Conservation (phyloP, 1,140 invertebrate species). For the Trichoplusia ni region DNA sequence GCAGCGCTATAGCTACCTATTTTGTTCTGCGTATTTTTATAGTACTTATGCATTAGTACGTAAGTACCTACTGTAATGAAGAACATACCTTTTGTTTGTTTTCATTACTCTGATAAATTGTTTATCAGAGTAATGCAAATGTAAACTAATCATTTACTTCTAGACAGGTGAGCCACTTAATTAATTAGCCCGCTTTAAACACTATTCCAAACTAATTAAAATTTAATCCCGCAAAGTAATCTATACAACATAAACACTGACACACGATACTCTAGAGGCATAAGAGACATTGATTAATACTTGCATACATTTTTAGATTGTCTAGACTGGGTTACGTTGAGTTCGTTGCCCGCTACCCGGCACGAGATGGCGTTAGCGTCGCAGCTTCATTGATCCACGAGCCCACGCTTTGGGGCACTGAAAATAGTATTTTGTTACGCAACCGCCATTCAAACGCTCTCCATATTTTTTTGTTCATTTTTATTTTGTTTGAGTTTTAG, state of each 20-base stretch:
- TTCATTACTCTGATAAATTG: no score
- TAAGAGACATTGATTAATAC: conserved; percentile 23
- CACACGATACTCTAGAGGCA: conserved; percentile 2
- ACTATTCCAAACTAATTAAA: not conserved
- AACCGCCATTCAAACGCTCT: conserved; percentile 42
- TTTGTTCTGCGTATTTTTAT: no score
- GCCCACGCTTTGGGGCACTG: conserved; percentile 35
- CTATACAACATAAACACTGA: not conserved
- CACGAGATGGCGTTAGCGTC: conserved; percentile 41
- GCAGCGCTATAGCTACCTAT: no score
- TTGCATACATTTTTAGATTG: conserved; percentile 25
- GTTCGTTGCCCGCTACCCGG: conserved; percentile 39
- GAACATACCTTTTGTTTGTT: no score
- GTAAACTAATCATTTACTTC: not conserved
- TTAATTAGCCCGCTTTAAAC: conserved; percentile 5
- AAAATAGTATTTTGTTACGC: conserved; percentile 52
- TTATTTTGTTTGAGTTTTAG: conserved; percentile 1
- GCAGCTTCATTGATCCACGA: conserved; percentile 50
- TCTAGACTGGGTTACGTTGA: conserved; percentile 29
- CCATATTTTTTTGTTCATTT: conserved; percentile 31
- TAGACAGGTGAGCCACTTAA: not conserved
- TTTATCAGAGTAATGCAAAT: not conserved
- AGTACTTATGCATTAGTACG: no score
- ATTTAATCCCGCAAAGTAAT: conserved; percentile 8
- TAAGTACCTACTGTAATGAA: no score